phyloP scores from a whole-genome alignment of 2,888 invertebrate genomes.

The Idaea straminata region DNA sequence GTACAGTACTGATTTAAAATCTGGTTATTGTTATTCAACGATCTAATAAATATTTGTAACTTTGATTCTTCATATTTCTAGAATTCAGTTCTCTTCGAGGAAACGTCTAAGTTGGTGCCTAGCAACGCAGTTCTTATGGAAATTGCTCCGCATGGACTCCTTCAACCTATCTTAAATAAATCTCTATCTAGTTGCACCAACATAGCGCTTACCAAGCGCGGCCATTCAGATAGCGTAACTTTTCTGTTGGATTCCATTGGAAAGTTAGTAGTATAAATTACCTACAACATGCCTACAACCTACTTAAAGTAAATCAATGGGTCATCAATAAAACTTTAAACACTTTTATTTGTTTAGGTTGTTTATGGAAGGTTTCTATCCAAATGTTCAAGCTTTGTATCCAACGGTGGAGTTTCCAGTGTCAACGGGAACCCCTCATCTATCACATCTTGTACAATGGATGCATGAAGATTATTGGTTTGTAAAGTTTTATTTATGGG shows the following conservation, averaged over 20 bases:
- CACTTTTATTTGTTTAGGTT: slow-evolving; percentile 72
- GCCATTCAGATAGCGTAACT: slow-evolving; percentile 79
- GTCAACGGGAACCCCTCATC: slow-evolving; percentile 89
- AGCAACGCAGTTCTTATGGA: slow-evolving; percentile 90
- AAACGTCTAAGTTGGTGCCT: slow-evolving; percentile 87
- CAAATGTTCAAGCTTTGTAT: slow-evolving; percentile 86
- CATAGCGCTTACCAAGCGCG: slow-evolving; percentile 87
- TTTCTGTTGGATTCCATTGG: slow-evolving; percentile 82
- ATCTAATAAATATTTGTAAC: no score
- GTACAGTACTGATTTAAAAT: background rate
- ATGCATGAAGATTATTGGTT: slow-evolving; percentile 87
- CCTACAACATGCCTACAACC: no score
- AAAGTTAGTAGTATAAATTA: slow-evolving; percentile 64
- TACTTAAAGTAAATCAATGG: no score
- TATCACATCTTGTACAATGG: slow-evolving; percentile 91
- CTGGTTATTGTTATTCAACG: background rate
- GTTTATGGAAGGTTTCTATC: slow-evolving; percentile 86
- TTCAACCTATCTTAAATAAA: slow-evolving; percentile 92
- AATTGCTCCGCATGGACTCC: slow-evolving; percentile 93
- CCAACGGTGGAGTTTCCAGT: slow-evolving; percentile 89
- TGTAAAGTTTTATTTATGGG: slow-evolving; percentile 8
- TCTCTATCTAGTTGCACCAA: slow-evolving; percentile 84
- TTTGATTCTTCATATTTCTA: slow-evolving; percentile 21
- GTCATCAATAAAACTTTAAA: background rate
- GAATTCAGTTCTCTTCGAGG: slow-evolving; percentile 88